Base-by-base conservation (phyloP, 2,113 vertebrate genomes). In the Falcunculus frontatus region DNA sequence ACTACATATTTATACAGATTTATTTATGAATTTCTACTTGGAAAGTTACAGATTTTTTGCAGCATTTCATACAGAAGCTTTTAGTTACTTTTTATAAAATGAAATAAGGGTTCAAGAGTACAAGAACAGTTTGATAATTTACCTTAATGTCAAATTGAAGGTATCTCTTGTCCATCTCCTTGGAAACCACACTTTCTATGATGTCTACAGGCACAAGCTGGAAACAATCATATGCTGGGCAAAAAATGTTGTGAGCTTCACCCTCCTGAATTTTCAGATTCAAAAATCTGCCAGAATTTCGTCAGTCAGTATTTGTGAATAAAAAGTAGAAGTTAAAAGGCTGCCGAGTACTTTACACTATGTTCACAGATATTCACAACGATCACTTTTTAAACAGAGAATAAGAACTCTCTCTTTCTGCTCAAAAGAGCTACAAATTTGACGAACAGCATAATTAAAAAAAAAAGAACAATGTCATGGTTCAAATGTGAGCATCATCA, bases 61-160 rank as follows among this genome's bases (percentile, higher is more conserved):
- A 92, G 37, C 13, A 67, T 94, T 91, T 93, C 57, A 65, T 39
- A 90, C 2, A 68, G 50, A 74, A 94, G 22, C 29, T 76, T 27
- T 53, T 65, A 55, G 89, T 65, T 77, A 70, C 50, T 95, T 91
- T 90, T 95, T 83, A 74, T 63, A 78, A 83, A 87, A 84, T 79
- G 33, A 89, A 76, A 89, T 26, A 82, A 81, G 49, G 74, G 62
- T 73, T 89, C 42, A 95, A 29, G 72, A 80, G 50, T 39, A 89
- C 12, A 80, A 53, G 68, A 90, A 83, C 39, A 91, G 46, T 83
- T 72, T 97, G 79, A 79, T 42, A 89, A 56, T 86, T 86, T 98
- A 99, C 99, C 99, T 99, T 99, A 97, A 99, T 99, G 97, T 99
- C 99, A 98, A 99, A 99, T 89, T 99, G 99, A 70, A 99, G 98